These are phyloP conservation scores for Ceratosolen fusciceps DNA, from an alignment of 1,140 invertebrate species.

Conservation along the genomic window DNA sequence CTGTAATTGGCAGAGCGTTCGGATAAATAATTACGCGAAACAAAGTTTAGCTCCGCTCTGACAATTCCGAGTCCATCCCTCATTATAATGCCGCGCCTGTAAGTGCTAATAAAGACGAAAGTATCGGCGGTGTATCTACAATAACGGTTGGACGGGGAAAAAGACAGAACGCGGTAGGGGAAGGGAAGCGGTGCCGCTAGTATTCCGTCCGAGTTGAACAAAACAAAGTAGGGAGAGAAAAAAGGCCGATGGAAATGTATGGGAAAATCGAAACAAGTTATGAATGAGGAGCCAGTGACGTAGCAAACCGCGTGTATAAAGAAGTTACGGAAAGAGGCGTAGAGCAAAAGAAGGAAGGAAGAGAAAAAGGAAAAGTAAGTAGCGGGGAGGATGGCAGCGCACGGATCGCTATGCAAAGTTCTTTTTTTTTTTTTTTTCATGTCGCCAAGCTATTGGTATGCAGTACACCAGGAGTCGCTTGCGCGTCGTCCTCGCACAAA, in stretches of 20 bases:
- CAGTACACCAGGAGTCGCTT: neutral
- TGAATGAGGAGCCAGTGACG: conserved; percentile 28
- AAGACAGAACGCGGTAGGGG: too few relatives aligned
- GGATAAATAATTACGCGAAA: neutral
- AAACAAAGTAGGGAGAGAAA: conserved; percentile 6
- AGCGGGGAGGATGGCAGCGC: neutral
- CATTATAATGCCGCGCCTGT: conserved; percentile 12
- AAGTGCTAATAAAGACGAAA: conserved; percentile 29
- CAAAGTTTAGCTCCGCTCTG: neutral
- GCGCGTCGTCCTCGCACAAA: conserved; percentile 11
- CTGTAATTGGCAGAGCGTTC: neutral
- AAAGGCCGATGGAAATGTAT: conserved; percentile 34
- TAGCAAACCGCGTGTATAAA: conserved; percentile 5
- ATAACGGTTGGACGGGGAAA: neutral
- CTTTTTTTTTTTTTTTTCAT: conserved; percentile 27
- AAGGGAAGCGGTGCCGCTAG: neutral
- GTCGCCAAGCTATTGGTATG: conserved; percentile 42
- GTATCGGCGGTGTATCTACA: too few relatives aligned
- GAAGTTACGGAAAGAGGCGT: neutral
- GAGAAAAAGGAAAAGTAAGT: neutral
- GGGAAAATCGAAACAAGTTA: conserved; percentile 26
- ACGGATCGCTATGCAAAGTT: conserved; percentile 42
- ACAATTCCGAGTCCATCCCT: neutral
- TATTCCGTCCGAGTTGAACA: neutral
- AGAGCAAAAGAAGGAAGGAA: neutral